Evolutionary conservation across 2,888 invertebrate genomes (phyloP).

Genomic region (Dioctria linearis): DNA sequence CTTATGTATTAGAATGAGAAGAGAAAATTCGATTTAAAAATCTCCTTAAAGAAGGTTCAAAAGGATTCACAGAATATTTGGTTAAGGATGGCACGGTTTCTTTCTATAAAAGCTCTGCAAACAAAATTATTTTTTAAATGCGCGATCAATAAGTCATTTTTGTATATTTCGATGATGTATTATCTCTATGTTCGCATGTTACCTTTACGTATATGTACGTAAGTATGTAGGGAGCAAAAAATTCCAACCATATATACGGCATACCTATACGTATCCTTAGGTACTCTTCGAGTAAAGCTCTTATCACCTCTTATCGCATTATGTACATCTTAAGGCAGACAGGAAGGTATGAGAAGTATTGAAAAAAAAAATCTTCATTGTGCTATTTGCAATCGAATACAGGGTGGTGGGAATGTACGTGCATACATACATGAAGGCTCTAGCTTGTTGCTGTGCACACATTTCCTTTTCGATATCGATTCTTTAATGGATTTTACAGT

Average conservation of each 20-base stretch:
- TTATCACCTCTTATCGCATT: constrained; percentile 2
- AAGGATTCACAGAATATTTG: neutral
- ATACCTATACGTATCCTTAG: too few species aligned
- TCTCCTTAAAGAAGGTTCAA: neutral
- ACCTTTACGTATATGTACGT: too few species aligned
- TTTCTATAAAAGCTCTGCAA: neutral
- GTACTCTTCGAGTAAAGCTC: neutral
- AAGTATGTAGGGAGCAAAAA: too few species aligned
- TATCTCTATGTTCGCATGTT: neutral
- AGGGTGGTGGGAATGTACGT: too few species aligned
- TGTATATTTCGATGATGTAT: neutral
- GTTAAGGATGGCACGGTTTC: neutral
- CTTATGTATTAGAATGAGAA: neutral
- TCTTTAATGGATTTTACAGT: neutral
- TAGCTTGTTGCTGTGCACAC: neutral
- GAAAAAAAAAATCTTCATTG: neutral
- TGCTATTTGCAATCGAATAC: too few species aligned
- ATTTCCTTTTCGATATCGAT: neutral
- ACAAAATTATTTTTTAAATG: constrained; percentile 3
- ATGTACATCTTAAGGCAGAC: neutral
- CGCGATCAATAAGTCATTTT: constrained; percentile 13
- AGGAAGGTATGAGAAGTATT: neutral
- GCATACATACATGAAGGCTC: neutral
- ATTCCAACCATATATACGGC: too few species aligned
- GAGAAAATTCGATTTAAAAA: neutral